Conservation (phyloP, 2,113 vertebrate species). For the Kobus ellipsiprymnus region DNA sequence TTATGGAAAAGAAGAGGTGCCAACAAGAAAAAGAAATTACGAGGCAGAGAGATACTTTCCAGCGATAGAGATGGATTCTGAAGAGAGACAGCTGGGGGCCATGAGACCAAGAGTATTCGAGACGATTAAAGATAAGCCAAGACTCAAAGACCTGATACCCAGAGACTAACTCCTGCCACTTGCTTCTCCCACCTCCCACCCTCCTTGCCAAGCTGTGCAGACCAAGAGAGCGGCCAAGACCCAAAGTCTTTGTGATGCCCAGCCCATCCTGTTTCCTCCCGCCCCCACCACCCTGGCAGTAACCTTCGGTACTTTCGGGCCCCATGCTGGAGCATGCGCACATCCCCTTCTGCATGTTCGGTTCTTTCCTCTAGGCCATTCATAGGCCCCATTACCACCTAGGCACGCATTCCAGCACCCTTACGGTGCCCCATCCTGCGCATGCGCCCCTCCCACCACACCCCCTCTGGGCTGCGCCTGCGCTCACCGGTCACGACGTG, state of each 20-base stretch:
- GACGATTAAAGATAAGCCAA: not conserved
- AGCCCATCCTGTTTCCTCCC: not conserved
- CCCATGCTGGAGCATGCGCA: not conserved
- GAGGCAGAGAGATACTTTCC: not conserved
- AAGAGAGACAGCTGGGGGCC: not conserved
- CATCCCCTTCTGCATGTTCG: not conserved
- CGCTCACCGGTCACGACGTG: constrained; percentile 89
- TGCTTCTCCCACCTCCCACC: not conserved
- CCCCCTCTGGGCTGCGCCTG: rapidly evolving
- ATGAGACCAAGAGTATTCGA: not conserved
- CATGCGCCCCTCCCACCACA: not conserved
- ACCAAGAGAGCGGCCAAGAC: not conserved
- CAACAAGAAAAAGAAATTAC: not conserved
- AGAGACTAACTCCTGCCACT: not conserved
- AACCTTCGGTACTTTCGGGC: not conserved
- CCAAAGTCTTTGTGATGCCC: not conserved
- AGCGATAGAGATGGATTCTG: not conserved
- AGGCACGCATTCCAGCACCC: rapidly evolving
- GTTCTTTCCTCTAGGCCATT: not conserved
- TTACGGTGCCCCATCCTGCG: rapidly evolving
- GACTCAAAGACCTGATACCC: not conserved
- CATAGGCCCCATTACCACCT: not conserved
- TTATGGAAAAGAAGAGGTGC: not conserved
- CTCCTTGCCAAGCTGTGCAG: not conserved
- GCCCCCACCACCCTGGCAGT: not conserved